phyloP scores from a whole-genome alignment of 1,140 invertebrate species.

The Bombus terrestris region DNA sequence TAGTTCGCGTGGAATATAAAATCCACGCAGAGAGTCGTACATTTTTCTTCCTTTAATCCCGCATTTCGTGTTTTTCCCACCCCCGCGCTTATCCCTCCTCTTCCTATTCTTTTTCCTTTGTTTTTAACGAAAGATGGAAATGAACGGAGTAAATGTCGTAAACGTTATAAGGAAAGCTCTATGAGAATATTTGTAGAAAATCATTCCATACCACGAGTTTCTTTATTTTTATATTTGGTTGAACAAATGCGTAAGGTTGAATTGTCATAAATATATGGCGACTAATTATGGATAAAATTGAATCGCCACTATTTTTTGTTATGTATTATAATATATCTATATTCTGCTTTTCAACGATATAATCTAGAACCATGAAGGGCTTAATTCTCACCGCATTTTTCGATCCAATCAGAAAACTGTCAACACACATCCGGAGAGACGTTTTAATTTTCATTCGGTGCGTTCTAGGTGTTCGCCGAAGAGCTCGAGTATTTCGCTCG shows the following conservation, averaged over 20 bases:
- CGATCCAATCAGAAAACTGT: constrained; percentile 7
- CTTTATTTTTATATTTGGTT: not conserved
- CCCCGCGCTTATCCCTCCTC: no score
- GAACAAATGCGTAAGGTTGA: no score
- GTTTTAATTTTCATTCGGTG: constrained; percentile 10
- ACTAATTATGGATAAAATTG: no score
- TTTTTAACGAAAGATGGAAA: constrained; percentile 11
- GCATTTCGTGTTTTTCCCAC: not conserved
- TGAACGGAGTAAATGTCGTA: not conserved
- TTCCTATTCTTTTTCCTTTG: no score
- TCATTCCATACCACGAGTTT: no score
- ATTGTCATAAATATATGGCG: no score
- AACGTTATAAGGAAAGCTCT: not conserved
- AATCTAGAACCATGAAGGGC: no score
- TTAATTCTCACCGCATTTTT: not conserved
- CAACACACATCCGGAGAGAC: not conserved
- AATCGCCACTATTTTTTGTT: no score
- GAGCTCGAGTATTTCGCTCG: not conserved
- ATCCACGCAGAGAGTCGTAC: constrained; percentile 12
- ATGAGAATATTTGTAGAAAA: not conserved
- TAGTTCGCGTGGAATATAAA: constrained; percentile 26
- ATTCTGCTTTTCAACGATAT: not conserved
- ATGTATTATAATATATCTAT: no score
- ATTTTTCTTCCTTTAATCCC: constrained; percentile 22
- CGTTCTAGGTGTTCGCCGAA: not conserved